Evolutionary conservation across 2,113 vertebrate genomes (phyloP).

Genomic region (Camelus dromedarius): DNA sequence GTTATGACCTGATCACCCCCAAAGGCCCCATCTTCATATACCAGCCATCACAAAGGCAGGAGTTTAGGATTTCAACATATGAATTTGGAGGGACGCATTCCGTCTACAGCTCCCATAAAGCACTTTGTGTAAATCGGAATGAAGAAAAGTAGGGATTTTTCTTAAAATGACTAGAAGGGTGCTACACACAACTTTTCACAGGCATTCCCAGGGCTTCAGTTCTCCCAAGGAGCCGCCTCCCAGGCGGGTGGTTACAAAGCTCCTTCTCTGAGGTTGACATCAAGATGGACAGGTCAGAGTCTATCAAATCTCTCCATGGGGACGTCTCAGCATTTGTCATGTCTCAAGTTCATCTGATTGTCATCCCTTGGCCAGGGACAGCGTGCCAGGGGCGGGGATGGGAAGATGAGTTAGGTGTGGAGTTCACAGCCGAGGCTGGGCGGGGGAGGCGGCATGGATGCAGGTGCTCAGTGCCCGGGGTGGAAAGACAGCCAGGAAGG

Average conservation of each 20-base stretch:
- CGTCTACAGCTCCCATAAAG: neutral
- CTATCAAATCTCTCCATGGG: neutral
- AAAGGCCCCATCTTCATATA: neutral
- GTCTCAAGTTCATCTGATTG: neutral
- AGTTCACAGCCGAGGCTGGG: neutral
- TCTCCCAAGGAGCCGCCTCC: neutral
- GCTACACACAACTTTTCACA: slow-evolving; percentile 29
- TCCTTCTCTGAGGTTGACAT: neutral
- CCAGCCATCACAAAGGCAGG: neutral
- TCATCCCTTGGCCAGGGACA: rapidly evolving
- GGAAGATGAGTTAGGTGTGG: neutral
- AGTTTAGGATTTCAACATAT: neutral
- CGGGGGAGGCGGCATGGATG: neutral
- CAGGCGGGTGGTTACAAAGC: neutral
- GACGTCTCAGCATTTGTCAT: no score
- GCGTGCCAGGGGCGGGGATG: neutral
- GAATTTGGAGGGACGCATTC: neutral
- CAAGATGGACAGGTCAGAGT: neutral
- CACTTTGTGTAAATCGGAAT: neutral
- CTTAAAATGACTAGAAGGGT: neutral
- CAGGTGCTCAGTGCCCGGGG: neutral
- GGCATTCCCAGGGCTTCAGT: neutral
- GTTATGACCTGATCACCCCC: neutral
- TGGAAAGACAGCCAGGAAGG: neutral
- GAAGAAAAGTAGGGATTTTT: neutral